These are phyloP conservation scores for Cheirogaleus medius DNA, from an alignment of 2,113 vertebrate genomes.

Conservation along the genomic window DNA sequence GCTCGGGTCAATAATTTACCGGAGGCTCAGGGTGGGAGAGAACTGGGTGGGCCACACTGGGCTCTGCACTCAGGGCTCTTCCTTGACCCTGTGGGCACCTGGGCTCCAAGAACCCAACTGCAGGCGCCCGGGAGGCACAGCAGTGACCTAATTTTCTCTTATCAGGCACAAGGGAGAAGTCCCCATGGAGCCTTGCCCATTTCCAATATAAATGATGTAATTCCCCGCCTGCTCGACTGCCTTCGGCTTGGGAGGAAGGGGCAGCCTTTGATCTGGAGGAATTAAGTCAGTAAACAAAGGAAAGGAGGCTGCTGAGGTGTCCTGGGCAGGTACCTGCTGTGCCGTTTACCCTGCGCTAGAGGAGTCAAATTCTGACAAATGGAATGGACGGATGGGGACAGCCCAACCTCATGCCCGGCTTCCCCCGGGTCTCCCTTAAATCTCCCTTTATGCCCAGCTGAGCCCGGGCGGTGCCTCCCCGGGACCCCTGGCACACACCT, in stretches of 20 bases:
- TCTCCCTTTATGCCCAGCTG: not conserved
- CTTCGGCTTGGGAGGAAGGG: constrained; percentile 44
- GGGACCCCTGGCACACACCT: not conserved
- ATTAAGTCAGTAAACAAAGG: constrained; percentile 74
- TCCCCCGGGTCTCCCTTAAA: not conserved
- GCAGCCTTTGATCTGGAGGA: constrained; percentile 69
- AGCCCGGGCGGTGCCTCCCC: not conserved
- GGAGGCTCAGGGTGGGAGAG: not conserved
- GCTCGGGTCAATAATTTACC: constrained; percentile 71
- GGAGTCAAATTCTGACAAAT: not conserved
- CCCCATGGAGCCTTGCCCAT: constrained; percentile 58
- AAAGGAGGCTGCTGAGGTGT: not conserved
- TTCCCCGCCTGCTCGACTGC: not conserved
- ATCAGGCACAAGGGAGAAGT: constrained; percentile 53
- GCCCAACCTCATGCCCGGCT: not conserved
- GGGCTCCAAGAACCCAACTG: not conserved
- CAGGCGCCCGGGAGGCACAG: not conserved
- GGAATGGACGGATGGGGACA: not conserved
- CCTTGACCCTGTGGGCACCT: not conserved
- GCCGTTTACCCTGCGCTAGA: not conserved
- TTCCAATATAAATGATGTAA: constrained; percentile 73
- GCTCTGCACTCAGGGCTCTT: not conserved
- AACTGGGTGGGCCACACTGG: not conserved
- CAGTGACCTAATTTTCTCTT: constrained; percentile 74
- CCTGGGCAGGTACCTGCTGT: not conserved